Conservation (phyloP, 2,888 invertebrate species). For the Drosophila imparisetae region DNA sequence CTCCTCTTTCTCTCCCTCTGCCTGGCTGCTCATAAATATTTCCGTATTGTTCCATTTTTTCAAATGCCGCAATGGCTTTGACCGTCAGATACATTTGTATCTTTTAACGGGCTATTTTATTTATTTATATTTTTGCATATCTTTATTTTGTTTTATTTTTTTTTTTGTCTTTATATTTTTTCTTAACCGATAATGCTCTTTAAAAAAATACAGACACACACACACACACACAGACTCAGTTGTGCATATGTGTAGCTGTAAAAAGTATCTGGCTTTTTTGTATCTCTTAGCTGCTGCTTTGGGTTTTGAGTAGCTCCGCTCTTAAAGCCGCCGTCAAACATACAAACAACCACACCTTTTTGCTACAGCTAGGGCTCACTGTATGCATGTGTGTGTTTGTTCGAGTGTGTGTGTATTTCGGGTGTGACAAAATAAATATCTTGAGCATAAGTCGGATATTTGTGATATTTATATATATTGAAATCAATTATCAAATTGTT, state of each 20-base stretch:
- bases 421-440: constrained; percentile 54
- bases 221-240: constrained; percentile 21
- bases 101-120: constrained; percentile 16
- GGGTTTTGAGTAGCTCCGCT: constrained; percentile 48
- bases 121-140: constrained; percentile 23
- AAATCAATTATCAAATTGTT: background rate
- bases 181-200: constrained; percentile 21
- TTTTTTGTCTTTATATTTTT: background rate
- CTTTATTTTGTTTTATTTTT: constrained; percentile 12
- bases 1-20: background rate
- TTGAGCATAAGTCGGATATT: background rate
- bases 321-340: constrained; percentile 54
- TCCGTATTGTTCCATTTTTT: constrained; percentile 7
- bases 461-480: background rate
- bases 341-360: constrained; percentile 79
- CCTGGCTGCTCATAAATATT: constrained; percentile 4
- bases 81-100: constrained; percentile 48
- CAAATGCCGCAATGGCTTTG: constrained; percentile 47
- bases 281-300: constrained; percentile 61
- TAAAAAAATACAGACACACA: constrained; percentile 5
- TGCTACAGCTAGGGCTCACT: constrained; percentile 36
- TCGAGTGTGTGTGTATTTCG: constrained; percentile 34
- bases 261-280: constrained; percentile 3
- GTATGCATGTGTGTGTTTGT: constrained; percentile 9
- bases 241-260: background rate